Percentiles rank a stretch among this genome's conserved stretches.
Evolutionary conservation across 1,140 invertebrate species (phyloP).

Genomic region (Lepidotrigona ventralis): DNA sequence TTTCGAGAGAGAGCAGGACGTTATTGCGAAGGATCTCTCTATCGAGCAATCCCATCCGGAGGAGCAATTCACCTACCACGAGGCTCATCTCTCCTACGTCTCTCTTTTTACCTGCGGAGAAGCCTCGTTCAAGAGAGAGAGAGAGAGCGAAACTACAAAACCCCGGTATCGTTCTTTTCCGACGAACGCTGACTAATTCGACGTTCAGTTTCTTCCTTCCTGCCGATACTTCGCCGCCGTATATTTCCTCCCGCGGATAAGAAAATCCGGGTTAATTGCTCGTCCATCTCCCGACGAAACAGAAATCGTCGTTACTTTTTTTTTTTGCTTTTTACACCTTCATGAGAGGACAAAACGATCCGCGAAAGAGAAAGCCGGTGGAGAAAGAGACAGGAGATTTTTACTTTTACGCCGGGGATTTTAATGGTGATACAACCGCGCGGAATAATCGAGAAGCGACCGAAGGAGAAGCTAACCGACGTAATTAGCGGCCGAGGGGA

Average conservation of each 20-base stretch:
- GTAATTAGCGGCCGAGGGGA: constrained; percentile 12
- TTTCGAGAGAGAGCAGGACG: background rate
- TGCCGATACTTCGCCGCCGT: background rate
- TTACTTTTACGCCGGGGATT: constrained; percentile 4
- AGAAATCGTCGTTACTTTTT: background rate
- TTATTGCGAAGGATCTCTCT: constrained; percentile 60
- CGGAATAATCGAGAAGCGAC: constrained; percentile 18
- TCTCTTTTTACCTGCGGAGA: background rate
- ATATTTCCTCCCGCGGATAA: background rate
- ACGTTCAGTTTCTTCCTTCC: constrained; percentile 23
- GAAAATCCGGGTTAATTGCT: constrained; percentile 3
- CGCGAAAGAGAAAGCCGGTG: too few relatives aligned
- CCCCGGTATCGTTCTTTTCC: background rate
- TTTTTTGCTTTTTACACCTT: background rate
- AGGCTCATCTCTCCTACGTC: constrained; percentile 16
- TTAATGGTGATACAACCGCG: constrained; percentile 3
- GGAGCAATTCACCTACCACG: constrained; percentile 53
- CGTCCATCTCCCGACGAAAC: background rate
- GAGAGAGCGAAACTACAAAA: background rate
- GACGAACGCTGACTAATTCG: constrained; percentile 52
- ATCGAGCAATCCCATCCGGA: constrained; percentile 56
- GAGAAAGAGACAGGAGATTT: background rate
- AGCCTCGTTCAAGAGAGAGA: too few relatives aligned
- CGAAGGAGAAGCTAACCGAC: background rate
- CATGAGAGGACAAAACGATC: too few relatives aligned